phyloP scores from a whole-genome alignment of 2,797 vertebrate species.

The Yasuhikotakia modesta region DNA sequence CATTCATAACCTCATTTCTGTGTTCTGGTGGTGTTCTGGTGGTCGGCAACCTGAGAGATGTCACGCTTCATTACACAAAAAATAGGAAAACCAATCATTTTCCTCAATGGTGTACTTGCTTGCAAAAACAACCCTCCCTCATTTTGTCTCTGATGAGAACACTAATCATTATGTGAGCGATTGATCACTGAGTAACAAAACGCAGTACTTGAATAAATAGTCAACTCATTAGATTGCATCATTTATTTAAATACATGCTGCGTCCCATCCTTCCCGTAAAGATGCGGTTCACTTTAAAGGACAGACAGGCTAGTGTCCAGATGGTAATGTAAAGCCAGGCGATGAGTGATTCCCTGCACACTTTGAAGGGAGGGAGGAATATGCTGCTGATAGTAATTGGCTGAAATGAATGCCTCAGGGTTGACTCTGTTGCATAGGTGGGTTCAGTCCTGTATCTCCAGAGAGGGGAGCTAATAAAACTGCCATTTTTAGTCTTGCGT shows the following conservation, averaged over 20 bases:
- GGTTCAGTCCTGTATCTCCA: conserved; percentile 5
- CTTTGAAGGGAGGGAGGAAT: conserved; percentile 39
- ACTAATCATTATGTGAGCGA: conserved; percentile 9
- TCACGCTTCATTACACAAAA: not conserved
- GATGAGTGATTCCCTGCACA: conserved; percentile 42
- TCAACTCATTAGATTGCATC: conserved; percentile 15
- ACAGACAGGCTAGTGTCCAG: conserved; percentile 36
- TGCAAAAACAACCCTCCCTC: conserved; percentile 2
- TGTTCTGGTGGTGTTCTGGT: not conserved
- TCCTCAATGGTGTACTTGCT: too few species aligned
- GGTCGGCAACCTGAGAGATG: not conserved
- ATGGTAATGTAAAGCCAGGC: conserved; percentile 40
- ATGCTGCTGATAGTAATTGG: conserved; percentile 47
- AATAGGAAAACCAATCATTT: too few species aligned
- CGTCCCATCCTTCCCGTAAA: conserved; percentile 4
- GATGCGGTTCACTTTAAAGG: conserved; percentile 33
- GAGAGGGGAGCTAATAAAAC: conserved; percentile 22
- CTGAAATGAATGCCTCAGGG: conserved; percentile 38
- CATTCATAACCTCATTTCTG: conserved; percentile 62
- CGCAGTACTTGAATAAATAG: not conserved
- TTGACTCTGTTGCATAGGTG: not conserved
- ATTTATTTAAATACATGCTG: conserved; percentile 30
- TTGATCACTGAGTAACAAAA: conserved; percentile 12
- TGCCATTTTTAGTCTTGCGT: not conserved
- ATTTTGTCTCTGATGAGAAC: conserved; percentile 19